Evolutionary conservation across 2,113 vertebrate genomes (phyloP).

Genomic region (Passer montanus): DNA sequence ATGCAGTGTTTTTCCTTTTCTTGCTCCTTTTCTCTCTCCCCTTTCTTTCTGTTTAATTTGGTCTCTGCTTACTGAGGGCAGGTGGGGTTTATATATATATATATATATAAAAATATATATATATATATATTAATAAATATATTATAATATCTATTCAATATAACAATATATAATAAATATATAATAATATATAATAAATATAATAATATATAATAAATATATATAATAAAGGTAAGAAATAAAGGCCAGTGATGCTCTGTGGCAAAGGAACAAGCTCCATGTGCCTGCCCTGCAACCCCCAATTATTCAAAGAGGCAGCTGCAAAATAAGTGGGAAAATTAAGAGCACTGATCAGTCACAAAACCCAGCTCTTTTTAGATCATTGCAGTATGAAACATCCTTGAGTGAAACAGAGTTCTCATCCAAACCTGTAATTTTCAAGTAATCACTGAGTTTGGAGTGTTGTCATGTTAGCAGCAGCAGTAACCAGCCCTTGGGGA

Average conservation of each 20-base stretch:
- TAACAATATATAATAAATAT: too few species aligned
- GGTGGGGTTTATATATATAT: background rate
- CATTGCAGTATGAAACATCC: background rate
- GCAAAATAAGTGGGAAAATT: background rate
- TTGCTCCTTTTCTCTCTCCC: background rate
- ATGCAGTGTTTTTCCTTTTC: background rate
- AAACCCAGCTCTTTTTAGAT: background rate
- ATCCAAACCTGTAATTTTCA: conserved; percentile 27
- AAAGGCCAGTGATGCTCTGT: background rate
- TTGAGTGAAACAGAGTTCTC: background rate
- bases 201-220: background rate
- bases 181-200: too few species aligned
- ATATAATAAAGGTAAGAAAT: background rate
- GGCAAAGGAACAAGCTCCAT: background rate
- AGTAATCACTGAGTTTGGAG: background rate
- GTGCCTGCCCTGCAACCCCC: background rate
- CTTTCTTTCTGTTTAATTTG: background rate
- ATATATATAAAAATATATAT: too few species aligned
- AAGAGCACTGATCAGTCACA: background rate
- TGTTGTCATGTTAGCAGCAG: background rate
- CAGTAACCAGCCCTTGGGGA: background rate
- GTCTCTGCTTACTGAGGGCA: background rate
- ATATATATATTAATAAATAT: too few species aligned
- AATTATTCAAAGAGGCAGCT: background rate
- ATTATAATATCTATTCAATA: too few species aligned